These are phyloP conservation scores for Genyomyrus donnyi DNA, from an alignment of 2,113 vertebrate species.

Conservation along the genomic window DNA sequence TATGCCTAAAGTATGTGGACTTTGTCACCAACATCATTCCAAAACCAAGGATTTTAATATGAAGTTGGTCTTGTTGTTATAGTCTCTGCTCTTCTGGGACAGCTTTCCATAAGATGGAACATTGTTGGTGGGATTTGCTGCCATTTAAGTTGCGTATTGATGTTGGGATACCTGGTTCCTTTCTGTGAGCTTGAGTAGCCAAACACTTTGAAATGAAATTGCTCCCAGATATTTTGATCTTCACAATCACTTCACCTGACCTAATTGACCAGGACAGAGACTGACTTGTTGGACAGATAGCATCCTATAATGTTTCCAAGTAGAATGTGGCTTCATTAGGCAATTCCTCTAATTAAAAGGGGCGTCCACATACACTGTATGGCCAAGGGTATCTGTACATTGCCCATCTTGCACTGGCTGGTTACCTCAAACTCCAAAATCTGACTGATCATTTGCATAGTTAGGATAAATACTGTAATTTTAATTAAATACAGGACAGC, in stretches of 20 bases:
- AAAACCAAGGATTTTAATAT: too few relatives aligned
- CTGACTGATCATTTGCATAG: not conserved
- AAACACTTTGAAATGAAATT: not conserved
- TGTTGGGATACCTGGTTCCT: not conserved
- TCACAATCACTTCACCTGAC: not conserved
- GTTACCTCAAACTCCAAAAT: not conserved
- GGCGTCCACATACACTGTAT: not conserved
- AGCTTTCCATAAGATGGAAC: not conserved
- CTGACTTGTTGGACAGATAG: not conserved
- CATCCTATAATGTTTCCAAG: not conserved
- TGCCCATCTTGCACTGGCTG: not conserved
- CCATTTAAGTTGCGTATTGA: not conserved
- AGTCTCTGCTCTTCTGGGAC: not conserved
- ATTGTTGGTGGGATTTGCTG: not conserved
- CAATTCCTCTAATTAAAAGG: not conserved
- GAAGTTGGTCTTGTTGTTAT: not conserved
- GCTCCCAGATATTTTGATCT: not conserved
- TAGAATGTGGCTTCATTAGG: not conserved
- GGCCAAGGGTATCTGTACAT: not conserved
- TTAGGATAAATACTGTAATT: not conserved
- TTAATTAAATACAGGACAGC: not conserved
- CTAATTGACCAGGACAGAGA: not conserved
- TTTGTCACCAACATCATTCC: not conserved
- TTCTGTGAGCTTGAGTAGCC: not conserved
- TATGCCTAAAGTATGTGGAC: not conserved